Percentiles rank a stretch among this genome's conserved stretches.
Evolutionary conservation across 2,113 vertebrate genomes (phyloP).

Genomic region (Alligator mississippiensis): DNA sequence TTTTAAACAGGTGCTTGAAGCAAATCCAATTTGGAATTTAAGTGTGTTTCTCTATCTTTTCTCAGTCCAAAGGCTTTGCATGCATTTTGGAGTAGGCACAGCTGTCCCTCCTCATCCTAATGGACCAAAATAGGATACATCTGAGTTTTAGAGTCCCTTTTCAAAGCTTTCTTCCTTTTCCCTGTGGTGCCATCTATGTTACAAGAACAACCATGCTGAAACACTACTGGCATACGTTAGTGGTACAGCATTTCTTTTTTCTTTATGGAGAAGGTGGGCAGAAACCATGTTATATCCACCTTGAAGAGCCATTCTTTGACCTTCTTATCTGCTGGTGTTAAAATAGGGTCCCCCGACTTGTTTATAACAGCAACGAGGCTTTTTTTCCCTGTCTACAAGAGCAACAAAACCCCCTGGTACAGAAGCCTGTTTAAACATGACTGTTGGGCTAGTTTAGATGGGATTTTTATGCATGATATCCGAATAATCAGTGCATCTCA

Average conservation of each 20-base stretch:
- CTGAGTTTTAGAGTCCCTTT: background rate
- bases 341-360: background rate
- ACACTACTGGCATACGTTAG: background rate
- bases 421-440: rapidly evolving
- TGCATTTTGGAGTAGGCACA: constrained; percentile 15
- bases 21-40: constrained; percentile 29
- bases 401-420: background rate
- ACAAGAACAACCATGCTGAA: background rate
- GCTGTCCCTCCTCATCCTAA: too few relatives aligned
- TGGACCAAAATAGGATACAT: background rate
- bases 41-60: constrained; percentile 41
- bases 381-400: background rate
- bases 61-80: constrained; percentile 28
- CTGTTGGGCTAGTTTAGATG: background rate
- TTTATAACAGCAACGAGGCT: background rate
- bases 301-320: background rate
- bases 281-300: background rate
- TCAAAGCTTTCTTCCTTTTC: constrained; percentile 9
- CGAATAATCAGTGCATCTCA: background rate
- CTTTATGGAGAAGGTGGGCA: background rate
- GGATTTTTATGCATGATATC: rapidly evolving
- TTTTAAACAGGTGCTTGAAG: background rate
- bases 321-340: rapidly evolving
- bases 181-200: background rate
- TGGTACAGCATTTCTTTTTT: background rate